Percentiles rank a stretch among this genome's conserved stretches.
Evolutionary conservation across 2,113 vertebrate species (phyloP).

Genomic region (Phrynosoma platyrhinos): DNA sequence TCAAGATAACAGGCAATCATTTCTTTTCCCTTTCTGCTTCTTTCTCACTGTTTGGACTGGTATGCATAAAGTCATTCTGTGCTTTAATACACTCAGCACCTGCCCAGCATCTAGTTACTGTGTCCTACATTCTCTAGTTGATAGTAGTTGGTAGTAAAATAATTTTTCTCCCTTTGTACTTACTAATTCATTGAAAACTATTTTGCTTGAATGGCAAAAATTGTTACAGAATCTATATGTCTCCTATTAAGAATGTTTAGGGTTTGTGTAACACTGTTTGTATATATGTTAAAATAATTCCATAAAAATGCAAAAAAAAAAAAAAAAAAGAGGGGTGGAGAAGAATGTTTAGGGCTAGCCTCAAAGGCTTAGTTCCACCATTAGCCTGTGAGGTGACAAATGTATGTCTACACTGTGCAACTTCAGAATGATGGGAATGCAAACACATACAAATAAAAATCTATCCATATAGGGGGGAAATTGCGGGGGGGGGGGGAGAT

Average conservation of each 20-base stretch:
- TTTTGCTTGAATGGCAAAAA: conserved; percentile 2
- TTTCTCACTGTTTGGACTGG: conserved; percentile 2
- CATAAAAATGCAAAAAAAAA: too few species aligned
- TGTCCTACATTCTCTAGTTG: not conserved
- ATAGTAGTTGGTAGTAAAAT: not conserved
- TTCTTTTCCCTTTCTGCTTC: not conserved
- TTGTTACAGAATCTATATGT: not conserved
- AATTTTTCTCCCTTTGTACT: not conserved
- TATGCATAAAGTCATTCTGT: conserved; percentile 19
- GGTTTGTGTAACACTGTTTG: too few species aligned
- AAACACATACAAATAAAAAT: not conserved
- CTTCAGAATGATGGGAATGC: not conserved
- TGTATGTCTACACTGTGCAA: not conserved
- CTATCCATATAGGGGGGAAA: not conserved
- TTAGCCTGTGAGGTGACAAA: not conserved
- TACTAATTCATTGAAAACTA: conserved; percentile 7
- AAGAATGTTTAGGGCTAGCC: not conserved
- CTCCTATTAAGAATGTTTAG: too few species aligned
- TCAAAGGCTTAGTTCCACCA: not conserved
- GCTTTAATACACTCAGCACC: conserved; percentile 20
- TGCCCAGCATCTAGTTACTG: not conserved
- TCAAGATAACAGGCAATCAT: not conserved
- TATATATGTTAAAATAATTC: too few species aligned
- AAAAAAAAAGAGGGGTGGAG: too few species aligned
- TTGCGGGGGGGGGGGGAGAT: too few species aligned